A percentile compares a stretch with the other conserved stretches of the same genome.
These are phyloP conservation scores for Lycaon pictus DNA, from an alignment of 2,113 vertebrate genomes.

Conservation along the genomic window DNA sequence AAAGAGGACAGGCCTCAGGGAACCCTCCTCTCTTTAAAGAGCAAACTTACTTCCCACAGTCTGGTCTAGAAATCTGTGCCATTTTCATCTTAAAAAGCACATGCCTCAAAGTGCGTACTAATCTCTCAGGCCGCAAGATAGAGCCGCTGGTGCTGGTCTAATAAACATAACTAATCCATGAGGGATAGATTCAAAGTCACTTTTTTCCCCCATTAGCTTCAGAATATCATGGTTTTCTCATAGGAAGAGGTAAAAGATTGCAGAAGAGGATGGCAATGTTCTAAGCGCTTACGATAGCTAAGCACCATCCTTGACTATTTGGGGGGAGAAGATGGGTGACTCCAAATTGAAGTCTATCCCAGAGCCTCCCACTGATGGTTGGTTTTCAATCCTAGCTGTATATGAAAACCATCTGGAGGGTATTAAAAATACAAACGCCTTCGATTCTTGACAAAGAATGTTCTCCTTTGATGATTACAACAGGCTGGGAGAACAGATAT, in stretches of 20 bases:
- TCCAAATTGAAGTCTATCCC: background rate
- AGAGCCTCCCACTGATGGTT: background rate
- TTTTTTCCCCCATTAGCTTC: background rate
- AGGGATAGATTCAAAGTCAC: constrained; percentile 25
- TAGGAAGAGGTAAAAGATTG: background rate
- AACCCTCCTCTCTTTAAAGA: background rate
- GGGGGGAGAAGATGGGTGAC: too few relatives aligned
- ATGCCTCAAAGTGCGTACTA: constrained; percentile 29
- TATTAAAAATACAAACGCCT: background rate
- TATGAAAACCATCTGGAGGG: background rate
- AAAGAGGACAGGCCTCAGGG: background rate
- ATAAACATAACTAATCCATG: constrained; percentile 8
- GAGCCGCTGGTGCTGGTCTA: constrained; percentile 27
- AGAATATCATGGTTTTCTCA: background rate
- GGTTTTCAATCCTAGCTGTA: background rate
- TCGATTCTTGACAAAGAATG: background rate
- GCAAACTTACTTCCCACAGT: background rate
- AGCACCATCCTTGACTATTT: rapidly evolving
- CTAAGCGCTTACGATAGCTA: background rate
- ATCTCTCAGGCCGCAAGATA: constrained; percentile 14
- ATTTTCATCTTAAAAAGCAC: constrained; percentile 62
- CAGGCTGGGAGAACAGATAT: background rate
- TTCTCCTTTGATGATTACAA: background rate
- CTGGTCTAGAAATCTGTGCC: background rate
- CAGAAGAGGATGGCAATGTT: background rate